phyloP scores from a whole-genome alignment of 2,113 vertebrate genomes.

The Galbula dea region DNA sequence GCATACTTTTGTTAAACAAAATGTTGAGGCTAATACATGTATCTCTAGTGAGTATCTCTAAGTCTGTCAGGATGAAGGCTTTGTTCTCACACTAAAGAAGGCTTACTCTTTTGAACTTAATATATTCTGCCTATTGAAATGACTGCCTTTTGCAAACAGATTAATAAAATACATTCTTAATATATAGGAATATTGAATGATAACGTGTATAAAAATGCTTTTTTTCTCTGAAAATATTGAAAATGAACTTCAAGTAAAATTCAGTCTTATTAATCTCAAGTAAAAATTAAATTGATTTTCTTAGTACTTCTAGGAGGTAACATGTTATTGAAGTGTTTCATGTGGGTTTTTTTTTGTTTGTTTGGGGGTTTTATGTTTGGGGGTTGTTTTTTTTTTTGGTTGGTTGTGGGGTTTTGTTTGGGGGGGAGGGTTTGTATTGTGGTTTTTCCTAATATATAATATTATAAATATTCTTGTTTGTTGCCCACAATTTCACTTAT shows the following conservation, averaged over 20 bases:
- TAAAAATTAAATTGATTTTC: not conserved
- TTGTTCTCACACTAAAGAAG: slow-evolving; percentile 8
- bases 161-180: not conserved
- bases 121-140: not conserved
- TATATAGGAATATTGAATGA: not conserved
- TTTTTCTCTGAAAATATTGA: not conserved
- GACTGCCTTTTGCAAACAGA: not conserved
- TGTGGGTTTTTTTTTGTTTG: not conserved
- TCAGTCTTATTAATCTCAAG: not conserved
- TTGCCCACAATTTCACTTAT: not conserved
- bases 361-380: too few relatives aligned
- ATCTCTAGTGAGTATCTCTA: not conserved
- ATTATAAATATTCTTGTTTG: not conserved
- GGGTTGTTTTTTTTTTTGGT: too few relatives aligned
- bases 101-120: not conserved
- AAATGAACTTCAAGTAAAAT: not conserved
- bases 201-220: not conserved
- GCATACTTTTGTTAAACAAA: slow-evolving; percentile 3
- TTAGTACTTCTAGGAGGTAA: not conserved
- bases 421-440: too few relatives aligned
- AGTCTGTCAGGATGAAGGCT: not conserved
- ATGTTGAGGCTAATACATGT: not conserved
- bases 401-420: too few relatives aligned
- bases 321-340: not conserved
- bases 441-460: not conserved